A percentile compares a stretch with the other conserved stretches of the same genome.
Evolutionary conservation across 2,113 vertebrate genomes (phyloP).

Genomic region (Falco punctatus): DNA sequence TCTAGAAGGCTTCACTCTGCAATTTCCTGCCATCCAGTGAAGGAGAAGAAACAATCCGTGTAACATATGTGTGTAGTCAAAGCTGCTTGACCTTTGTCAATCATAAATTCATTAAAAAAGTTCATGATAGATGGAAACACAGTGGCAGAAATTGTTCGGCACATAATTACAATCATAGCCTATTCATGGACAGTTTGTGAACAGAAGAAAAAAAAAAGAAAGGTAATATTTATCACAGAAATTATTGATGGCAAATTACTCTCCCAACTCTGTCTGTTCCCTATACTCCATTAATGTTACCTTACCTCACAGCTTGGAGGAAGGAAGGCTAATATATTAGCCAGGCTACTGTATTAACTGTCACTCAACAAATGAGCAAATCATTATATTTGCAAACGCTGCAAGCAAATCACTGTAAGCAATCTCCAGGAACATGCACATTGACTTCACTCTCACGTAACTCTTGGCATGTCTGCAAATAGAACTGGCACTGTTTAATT

Average conservation of each 20-base stretch:
- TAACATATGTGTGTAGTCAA: slow-evolving; percentile 16
- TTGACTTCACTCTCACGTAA: neutral
- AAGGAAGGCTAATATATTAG: neutral
- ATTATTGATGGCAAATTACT: neutral
- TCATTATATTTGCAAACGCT: slow-evolving; percentile 23
- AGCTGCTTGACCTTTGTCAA: slow-evolving; percentile 41
- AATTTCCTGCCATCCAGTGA: neutral
- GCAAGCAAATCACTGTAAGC: slow-evolving; percentile 5
- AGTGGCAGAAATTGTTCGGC: neutral
- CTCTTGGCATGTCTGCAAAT: neutral
- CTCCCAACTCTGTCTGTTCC: neutral
- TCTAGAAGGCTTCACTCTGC: neutral
- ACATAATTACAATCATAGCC: neutral
- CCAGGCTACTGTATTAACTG: neutral
- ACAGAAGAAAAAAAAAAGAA: neutral
- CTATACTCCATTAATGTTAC: neutral
- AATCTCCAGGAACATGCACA: neutral
- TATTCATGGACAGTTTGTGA: neutral
- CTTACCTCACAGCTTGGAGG: neutral
- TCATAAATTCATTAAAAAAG: neutral
- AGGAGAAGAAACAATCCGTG: neutral
- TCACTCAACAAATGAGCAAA: slow-evolving; percentile 16
- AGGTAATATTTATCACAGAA: neutral
- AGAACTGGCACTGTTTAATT: neutral
- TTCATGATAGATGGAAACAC: neutral